These are phyloP conservation scores for Sturnus vulgaris DNA, from an alignment of 2,113 vertebrate species.

Conservation along the genomic window DNA sequence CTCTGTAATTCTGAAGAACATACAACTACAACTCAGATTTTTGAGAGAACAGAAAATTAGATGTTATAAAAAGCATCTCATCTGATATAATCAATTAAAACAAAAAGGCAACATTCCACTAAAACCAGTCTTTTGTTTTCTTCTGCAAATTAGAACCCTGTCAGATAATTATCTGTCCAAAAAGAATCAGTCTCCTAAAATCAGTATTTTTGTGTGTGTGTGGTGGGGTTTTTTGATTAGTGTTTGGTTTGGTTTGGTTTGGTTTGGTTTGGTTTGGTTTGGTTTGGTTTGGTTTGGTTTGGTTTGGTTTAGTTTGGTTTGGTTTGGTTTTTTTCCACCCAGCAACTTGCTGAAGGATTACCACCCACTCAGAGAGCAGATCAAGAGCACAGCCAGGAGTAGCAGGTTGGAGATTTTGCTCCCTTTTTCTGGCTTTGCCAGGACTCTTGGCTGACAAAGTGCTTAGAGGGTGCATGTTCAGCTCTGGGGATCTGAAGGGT, in stretches of 20 bases:
- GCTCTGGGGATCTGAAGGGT: not conserved
- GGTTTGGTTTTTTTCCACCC: not conserved
- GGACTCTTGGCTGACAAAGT: not conserved
- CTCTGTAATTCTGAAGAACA: not conserved
- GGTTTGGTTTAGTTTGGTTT: too few relatives aligned
- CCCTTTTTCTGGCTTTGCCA: not conserved
- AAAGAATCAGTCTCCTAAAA: not conserved
- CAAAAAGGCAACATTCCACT: not conserved
- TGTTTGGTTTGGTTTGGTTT: too few relatives aligned
- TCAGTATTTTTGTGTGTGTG: not conserved
- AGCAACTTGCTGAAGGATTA: not conserved
- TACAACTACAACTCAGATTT: not conserved
- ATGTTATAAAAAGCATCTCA: not conserved
- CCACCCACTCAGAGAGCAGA: too few relatives aligned
- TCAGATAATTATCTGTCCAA: not conserved
- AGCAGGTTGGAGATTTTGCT: not conserved
- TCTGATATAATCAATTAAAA: not conserved
- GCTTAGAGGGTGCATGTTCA: accelerated
- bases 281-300: too few relatives aligned
- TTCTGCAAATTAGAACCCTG: not conserved
- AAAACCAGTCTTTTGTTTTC: not conserved
- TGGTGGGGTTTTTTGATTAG: not conserved
- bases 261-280: too few relatives aligned
- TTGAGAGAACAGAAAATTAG: not conserved
- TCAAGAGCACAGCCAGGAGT: not conserved